Percentiles rank a stretch among this genome's conserved stretches.
Evolutionary conservation across 1,140 invertebrate species (phyloP).

Genomic region (Theocolax elegans): DNA sequence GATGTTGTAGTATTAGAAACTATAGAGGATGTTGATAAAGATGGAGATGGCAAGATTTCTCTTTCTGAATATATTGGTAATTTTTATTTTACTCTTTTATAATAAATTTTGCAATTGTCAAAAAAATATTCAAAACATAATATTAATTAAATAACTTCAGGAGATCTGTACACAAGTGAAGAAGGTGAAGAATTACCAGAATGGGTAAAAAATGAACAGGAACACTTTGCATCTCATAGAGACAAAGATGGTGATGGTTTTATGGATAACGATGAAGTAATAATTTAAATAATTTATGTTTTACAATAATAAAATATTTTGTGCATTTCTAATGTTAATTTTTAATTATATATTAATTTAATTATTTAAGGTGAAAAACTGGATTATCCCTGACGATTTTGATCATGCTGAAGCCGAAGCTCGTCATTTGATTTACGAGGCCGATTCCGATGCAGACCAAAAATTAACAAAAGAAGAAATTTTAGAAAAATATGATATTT

Average conservation of each 20-base stretch:
- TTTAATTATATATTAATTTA: slow-evolving; percentile 5
- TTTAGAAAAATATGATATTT: slow-evolving; percentile 95
- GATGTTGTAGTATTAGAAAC: slow-evolving; percentile 95
- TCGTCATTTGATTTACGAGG: slow-evolving; percentile 93
- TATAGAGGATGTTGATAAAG: slow-evolving; percentile 97
- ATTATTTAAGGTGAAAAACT: slow-evolving; percentile 77
- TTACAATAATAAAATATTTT: slow-evolving; percentile 15
- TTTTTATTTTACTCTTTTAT: no score
- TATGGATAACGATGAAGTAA: slow-evolving; percentile 87
- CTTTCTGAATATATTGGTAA: slow-evolving; percentile 81
- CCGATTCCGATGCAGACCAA: slow-evolving; percentile 91
- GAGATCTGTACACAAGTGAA: slow-evolving; percentile 85
- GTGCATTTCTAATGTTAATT: slow-evolving; percentile 8
- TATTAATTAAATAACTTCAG: slow-evolving; percentile 56
- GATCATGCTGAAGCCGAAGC: slow-evolving; percentile 97
- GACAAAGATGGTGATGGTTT: slow-evolving; percentile 91
- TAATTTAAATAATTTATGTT: slow-evolving; percentile 3
- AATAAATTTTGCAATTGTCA: background rate
- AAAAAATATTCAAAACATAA: background rate
- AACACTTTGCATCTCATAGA: slow-evolving; percentile 87
- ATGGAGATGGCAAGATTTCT: slow-evolving; percentile 89
- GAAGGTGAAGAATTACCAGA: slow-evolving; percentile 88
- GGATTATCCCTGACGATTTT: slow-evolving; percentile 96
- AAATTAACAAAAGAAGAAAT: slow-evolving; percentile 93
- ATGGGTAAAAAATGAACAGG: slow-evolving; percentile 94